Base-by-base conservation (phyloP, 2,888 invertebrate genomes). In the Ryuthela nishihirai region DNA sequence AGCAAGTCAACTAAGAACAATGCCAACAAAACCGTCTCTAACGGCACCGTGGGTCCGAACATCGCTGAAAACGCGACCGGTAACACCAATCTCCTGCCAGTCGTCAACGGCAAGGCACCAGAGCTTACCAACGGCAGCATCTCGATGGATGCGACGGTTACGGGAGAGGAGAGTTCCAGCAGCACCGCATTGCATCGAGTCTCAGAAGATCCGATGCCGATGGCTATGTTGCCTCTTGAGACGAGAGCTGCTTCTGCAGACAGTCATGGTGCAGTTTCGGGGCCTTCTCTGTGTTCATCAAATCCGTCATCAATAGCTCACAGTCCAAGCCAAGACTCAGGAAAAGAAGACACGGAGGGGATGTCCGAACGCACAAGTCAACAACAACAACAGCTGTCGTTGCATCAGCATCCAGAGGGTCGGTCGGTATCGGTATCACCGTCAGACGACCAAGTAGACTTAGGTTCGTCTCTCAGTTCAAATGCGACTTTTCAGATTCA, bases 1-100 rank as follows among this genome's bases (percentile, higher is more conserved):
- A 41, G 34, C 35, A 63, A 63, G 48, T 42, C 52, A 18, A 38
- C 47, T 17, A 60, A 60, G 42, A n/a, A n/a, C n/a, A 58, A 45
- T 47, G 41, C 49, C 35, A 38, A 24, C 34, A 54, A 54, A 41
- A 39, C 24, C 34, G 48, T 32, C 24, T 17, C 21, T 17, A 43
- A 3, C 2, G 15, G 20, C 7, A 12, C 44, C 12, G 17, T 21
- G 3, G 29, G 45, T 9, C 34, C 39, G 5, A 26, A 35, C 40
- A 36, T 9, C 12, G n/a, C 36, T 18, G 10, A 29, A 2, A 23
- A 41, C 7, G 23, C 25, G 24, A 26, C 25, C 9, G 26, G 9
- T 25, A 46, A 41, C 26, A 53, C n/a, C 10, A 23, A 9, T 35
- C 43, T 41, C 12, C 32, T 32, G 7, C 35, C 45, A 10, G n/a